A percentile compares a stretch with the other conserved stretches of the same genome.
These are phyloP conservation scores for Nycticebus coucang DNA, from an alignment of 2,113 vertebrate genomes.

Conservation along the genomic window DNA sequence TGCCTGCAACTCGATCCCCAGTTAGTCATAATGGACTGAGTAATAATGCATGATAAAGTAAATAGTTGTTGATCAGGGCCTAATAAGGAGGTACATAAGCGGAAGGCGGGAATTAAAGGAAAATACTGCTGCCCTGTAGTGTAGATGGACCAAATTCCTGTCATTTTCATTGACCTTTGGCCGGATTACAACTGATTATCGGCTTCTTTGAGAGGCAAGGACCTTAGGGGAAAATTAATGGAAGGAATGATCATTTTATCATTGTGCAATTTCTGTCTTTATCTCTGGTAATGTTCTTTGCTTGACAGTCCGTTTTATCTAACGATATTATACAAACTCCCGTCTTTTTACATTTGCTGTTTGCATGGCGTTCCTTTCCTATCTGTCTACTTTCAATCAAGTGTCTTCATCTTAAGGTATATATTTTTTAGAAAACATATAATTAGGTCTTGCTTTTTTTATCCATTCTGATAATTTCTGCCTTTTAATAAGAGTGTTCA, in stretches of 20 bases:
- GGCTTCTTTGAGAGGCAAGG: background rate
- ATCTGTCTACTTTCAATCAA: background rate
- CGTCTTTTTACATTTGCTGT: conserved; percentile 16
- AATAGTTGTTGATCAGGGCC: background rate
- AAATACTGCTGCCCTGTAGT: background rate
- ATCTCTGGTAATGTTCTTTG: conserved; percentile 32
- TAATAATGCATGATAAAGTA: background rate
- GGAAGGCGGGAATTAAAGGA: background rate
- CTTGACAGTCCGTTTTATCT: background rate
- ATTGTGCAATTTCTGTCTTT: conserved; percentile 12
- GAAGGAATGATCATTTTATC: conserved; percentile 1
- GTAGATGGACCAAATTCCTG: background rate
- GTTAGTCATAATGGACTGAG: background rate
- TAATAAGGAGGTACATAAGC: background rate
- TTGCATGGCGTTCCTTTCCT: background rate
- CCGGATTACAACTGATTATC: background rate
- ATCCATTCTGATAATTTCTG: background rate
- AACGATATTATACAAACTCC: background rate
- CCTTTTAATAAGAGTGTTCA: conserved; percentile 11
- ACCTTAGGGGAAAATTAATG: conserved; percentile 26
- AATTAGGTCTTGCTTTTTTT: background rate
- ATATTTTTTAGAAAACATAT: background rate
- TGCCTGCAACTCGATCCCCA: background rate
- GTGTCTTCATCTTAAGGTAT: background rate
- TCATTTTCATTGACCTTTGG: background rate